Conservation (phyloP, 2,888 invertebrate species). For the Caradrina clavipalpis region DNA sequence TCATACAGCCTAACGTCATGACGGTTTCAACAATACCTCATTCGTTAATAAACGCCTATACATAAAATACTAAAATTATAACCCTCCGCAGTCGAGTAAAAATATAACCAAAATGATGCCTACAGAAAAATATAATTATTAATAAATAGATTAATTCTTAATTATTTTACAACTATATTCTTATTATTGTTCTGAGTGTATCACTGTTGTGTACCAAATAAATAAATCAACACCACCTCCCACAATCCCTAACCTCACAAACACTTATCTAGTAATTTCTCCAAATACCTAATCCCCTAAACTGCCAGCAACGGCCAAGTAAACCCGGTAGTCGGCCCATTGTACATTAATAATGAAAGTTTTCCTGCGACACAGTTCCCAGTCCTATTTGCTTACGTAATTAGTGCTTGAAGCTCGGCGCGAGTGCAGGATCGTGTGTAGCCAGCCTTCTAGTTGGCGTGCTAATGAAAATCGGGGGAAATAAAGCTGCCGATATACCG, state of each 20-base stretch:
- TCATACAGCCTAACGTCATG: too few species aligned
- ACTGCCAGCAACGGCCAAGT: slow-evolving; percentile 30
- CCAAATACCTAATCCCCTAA: slow-evolving; percentile 1
- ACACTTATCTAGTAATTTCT: slow-evolving; percentile 7
- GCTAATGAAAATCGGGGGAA: slow-evolving; percentile 8
- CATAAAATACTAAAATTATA: too few species aligned
- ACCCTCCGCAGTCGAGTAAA: too few species aligned
- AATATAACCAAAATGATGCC: too few species aligned
- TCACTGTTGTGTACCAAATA: too few species aligned
- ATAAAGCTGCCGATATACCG: slow-evolving; percentile 10
- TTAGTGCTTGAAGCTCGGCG: slow-evolving; percentile 53
- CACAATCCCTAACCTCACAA: not conserved
- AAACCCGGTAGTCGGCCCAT: slow-evolving; percentile 54
- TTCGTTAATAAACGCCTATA: too few species aligned
- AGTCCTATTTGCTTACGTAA: slow-evolving; percentile 65
- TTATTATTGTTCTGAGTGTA: too few species aligned
- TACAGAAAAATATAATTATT: too few species aligned
- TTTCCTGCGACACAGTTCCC: slow-evolving; percentile 62
- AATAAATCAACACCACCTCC: too few species aligned
- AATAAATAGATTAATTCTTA: too few species aligned
- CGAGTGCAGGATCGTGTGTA: slow-evolving; percentile 30
- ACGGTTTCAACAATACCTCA: too few species aligned
- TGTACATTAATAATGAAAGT: slow-evolving; percentile 70
- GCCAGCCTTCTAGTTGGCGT: slow-evolving; percentile 10
- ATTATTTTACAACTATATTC: not conserved